Base-by-base conservation (phyloP, 30 jellyfish, hydroid and myxozoan species). In the Nemopilema nomurai region DNA sequence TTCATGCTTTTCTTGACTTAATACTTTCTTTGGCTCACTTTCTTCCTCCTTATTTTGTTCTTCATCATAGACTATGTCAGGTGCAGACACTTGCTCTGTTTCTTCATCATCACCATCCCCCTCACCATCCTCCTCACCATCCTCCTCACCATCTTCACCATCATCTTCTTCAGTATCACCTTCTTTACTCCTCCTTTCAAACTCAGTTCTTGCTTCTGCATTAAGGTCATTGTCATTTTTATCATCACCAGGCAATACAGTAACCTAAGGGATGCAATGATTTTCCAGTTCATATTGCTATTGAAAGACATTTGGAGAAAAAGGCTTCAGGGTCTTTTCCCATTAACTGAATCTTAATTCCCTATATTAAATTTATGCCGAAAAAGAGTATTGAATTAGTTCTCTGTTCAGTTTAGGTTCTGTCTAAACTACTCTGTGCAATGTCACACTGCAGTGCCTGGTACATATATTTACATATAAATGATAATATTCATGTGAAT, bases 21-120 rank as follows among this genome's bases (percentile, higher is more conserved):
- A 6, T 27, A 79, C 50, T 1, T 30, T 23, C 18, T 78, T 28
- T 24, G 50, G 87, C 28, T 77, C 68, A 20, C 19, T 30, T 26
- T 64, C 71, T 53, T n/a, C 74, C 27, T 69, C 17, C 20, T 49
- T 75, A 49, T 33, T 67, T 28, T 69, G 84, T 49, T 83, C 92
- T 8, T 83, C 92, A 30, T 76, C 85, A 65, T 83, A 83, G 28
- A 72, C 86, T 41, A 22, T 29, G 57, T 83, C 92, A 4, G 92
- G 92, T 18, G 41, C 29, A 6, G 65, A 28, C 8, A 65, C 77
- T 1, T 18, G 0, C 25, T 49, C 80, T 67, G 70, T 27, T 17
- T 16, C 82, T 24, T 28, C 51, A 51, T 72, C 74, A 71, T 72
- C 86, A n/a, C 49, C 81, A 28, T 52, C 80, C 16, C 33, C 72